Percentiles rank a stretch among this genome's conserved stretches.
Evolutionary conservation across 2,113 vertebrate species (phyloP).

Genomic region (Corynorhinus townsendii): DNA sequence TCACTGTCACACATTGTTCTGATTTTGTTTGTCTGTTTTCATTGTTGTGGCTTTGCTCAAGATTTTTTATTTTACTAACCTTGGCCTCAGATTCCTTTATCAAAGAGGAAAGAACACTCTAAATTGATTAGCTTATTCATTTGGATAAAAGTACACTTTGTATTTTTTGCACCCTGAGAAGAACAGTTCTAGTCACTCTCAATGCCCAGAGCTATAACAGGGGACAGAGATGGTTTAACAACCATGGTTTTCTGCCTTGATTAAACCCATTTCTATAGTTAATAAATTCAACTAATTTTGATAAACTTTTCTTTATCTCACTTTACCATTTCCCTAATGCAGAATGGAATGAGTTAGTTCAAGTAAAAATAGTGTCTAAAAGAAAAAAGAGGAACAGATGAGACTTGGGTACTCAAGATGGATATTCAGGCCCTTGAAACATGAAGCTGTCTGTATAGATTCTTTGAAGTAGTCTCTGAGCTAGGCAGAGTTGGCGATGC

Average conservation of each 20-base stretch:
- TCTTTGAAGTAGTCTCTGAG: background rate
- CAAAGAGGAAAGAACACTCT: background rate
- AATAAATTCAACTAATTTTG: background rate
- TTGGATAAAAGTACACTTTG: slow-evolving; percentile 30
- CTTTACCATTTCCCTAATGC: background rate
- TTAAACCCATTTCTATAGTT: background rate
- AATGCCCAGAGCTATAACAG: background rate
- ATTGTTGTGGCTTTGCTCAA: background rate
- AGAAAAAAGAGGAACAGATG: background rate
- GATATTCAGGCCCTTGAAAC: background rate
- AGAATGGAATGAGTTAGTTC: slow-evolving; percentile 2
- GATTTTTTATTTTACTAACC: slow-evolving; percentile 47
- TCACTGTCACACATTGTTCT: background rate
- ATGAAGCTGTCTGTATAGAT: background rate
- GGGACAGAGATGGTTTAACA: background rate
- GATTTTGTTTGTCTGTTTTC: slow-evolving; percentile 31
- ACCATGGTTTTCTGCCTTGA: background rate
- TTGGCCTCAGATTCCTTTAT: slow-evolving; percentile 22
- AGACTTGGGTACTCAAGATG: background rate
- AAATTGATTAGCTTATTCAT: slow-evolving; percentile 37
- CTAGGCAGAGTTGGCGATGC: background rate
- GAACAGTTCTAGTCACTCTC: background rate
- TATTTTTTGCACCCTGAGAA: slow-evolving; percentile 12
- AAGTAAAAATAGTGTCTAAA: background rate
- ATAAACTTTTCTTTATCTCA: background rate